These are phyloP conservation scores for Cephus runcator DNA, from an alignment of 2,888 invertebrate species.

Conservation along the genomic window DNA sequence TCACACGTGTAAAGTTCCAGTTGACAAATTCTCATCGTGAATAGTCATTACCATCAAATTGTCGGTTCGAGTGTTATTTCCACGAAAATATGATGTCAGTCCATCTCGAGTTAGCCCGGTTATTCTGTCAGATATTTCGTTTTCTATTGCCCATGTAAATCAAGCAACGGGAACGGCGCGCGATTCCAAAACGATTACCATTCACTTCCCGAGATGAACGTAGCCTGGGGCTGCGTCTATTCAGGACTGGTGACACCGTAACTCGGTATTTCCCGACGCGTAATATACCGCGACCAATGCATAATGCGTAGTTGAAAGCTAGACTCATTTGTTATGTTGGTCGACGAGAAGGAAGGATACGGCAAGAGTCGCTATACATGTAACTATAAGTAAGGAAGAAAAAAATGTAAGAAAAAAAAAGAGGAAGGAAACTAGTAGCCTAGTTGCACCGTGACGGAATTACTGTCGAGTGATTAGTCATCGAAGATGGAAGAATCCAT, in stretches of 20 bases:
- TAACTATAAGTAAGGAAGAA: neutral
- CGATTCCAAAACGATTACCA: neutral
- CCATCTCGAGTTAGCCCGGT: neutral
- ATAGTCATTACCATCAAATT: neutral
- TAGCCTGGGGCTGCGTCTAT: constrained; percentile 13
- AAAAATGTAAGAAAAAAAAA: neutral
- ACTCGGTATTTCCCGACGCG: constrained; percentile 40
- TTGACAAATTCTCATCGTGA: neutral
- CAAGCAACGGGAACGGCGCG: neutral
- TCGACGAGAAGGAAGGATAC: constrained; percentile 30
- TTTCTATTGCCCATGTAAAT: neutral
- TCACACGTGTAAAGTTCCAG: neutral
- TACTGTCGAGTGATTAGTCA: neutral
- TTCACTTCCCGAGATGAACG: constrained; percentile 1
- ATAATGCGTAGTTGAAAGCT: constrained; percentile 39
- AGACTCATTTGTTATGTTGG: constrained; percentile 39
- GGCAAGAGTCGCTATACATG: constrained; percentile 24
- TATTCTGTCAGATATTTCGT: neutral
- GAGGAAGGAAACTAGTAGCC: neutral
- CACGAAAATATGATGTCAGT: neutral
- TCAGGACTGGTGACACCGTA: constrained; percentile 40
- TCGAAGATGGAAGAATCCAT: neutral
- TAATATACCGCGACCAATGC: constrained; percentile 44
- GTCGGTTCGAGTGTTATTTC: neutral
- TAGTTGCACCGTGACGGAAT: neutral